A percentile compares a stretch with the other conserved stretches of the same genome.
Evolutionary conservation across 2,888 invertebrate genomes (phyloP).

Genomic region (Linhomoeus sp.): DNA sequence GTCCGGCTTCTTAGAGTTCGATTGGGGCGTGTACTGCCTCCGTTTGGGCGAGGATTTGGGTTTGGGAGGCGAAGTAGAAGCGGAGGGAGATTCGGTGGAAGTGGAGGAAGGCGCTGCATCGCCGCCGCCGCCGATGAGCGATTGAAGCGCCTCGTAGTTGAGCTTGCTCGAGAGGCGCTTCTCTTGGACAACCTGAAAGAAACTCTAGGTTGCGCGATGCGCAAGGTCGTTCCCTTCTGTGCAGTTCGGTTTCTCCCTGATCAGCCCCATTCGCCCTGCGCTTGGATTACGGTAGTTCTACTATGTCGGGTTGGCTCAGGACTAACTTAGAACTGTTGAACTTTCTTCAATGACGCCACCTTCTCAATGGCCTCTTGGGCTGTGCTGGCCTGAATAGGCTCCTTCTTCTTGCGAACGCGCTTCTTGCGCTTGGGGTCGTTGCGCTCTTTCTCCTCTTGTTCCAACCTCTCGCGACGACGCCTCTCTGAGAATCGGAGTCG

Average conservation of each 20-base stretch:
- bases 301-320: no score
- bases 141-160: conserved; percentile 69
- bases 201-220: not conserved
- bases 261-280: no score
- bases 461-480: not conserved
- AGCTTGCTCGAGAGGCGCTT: conserved; percentile 89
- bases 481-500: not conserved
- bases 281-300: no score
- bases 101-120: no score
- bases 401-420: conserved; percentile 20
- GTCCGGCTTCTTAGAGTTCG: no score
- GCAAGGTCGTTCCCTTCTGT: not conserved
- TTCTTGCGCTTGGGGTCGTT: conserved; percentile 38
- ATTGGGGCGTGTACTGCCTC: no score
- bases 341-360: no score
- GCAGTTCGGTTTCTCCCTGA: not conserved
- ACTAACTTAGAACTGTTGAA: no score
- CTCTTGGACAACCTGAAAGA: conserved; percentile 37
- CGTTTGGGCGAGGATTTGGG: no score
- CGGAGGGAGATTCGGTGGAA: no score
- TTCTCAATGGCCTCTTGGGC: conserved; percentile 79
- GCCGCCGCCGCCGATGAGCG: not conserved
- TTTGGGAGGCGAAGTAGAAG: no score
- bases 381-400: conserved; percentile 27
- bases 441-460: conserved; percentile 26